Evolutionary conservation across 92 coral and sea anemone genomes (phyloP), one percentile per base, ranked within the genome.

Genomic region (Palythoa grandiflora): DNA sequence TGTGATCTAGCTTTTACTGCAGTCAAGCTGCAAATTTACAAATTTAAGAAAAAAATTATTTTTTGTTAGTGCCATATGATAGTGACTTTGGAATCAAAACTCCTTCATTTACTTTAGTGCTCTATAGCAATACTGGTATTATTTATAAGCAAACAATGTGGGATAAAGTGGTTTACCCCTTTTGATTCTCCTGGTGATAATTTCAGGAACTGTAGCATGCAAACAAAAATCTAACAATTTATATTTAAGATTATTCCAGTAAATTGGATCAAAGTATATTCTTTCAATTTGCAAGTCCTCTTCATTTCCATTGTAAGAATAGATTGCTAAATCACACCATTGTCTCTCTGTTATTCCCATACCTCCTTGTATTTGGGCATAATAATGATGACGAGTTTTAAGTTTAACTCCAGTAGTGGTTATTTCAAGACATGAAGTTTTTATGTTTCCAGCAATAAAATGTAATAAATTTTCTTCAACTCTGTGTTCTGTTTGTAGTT

Each of bases 291-390:
- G 91, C 13, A 83, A 83, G 63, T 84, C 88, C 71, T 65, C 71
- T 3, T 9, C 37, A n/a, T 78, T 51, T 78, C 37, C 15, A 51
- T 36, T 44, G 35, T 40, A 14, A 44, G 55, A 21, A 61, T 85
- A 85, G 17, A 89, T 83, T 17, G 68, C 92, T 55, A 89, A 89
- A 66, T 89, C 90, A 89, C 86, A 89, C 92, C 92, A 85, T 16
- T 51, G 84, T 21, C 44, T 75, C 91, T 17, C 89, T 44, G 50
- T 44, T 44, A 2, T 44, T 44, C 50, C 50, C 50, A 55, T 55
- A 55, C 61, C 15, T 55, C 12, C 61, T 65, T 89, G 76, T 91
- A 91, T 38, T 87, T 81, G 68, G 83, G 72, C 15, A 91, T 40
- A 63, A 28, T 7, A 40, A 40, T 40, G 47, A 40, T 40, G 47